A percentile compares a stretch with the other conserved stretches of the same genome.
Evolutionary conservation across 2,888 invertebrate species (phyloP).

Genomic region (Phlogophora meticulosa): DNA sequence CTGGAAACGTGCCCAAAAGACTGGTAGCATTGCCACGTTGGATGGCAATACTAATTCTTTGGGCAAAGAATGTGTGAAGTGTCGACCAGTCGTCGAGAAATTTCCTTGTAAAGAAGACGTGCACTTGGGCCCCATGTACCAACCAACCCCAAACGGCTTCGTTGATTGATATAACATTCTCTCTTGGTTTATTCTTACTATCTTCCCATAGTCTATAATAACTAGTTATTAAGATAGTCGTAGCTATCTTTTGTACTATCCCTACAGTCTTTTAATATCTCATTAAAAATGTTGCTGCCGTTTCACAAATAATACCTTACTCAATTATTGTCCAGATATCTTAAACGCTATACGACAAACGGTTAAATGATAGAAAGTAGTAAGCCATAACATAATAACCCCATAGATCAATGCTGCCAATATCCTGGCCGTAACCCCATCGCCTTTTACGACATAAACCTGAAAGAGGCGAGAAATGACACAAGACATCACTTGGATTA

Average conservation of each 20-base stretch:
- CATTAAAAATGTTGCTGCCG: neutral
- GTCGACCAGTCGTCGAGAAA: too few relatives aligned
- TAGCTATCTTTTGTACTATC: neutral
- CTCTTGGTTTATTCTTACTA: neutral
- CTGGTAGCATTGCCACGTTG: too few relatives aligned
- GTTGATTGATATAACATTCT: too few relatives aligned
- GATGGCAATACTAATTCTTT: too few relatives aligned
- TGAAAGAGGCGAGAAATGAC: conserved; percentile 20
- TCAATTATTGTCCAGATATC: neutral
- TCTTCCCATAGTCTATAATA: neutral
- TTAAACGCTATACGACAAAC: neutral
- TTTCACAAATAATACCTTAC: neutral
- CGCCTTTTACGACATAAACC: conserved; percentile 11
- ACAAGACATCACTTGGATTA: conserved; percentile 1
- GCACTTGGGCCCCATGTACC: too few relatives aligned
- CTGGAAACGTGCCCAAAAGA: too few relatives aligned
- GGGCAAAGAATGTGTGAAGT: too few relatives aligned
- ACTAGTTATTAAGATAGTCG: too few relatives aligned
- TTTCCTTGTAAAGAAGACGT: too few relatives aligned
- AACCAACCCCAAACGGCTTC: too few relatives aligned
- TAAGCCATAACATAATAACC: conserved; percentile 12
- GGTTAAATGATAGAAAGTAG: conserved; percentile 1
- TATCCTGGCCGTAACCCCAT: neutral
- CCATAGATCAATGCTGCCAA: conserved; percentile 28
- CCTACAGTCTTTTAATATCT: neutral